Percentiles rank a stretch among this genome's conserved stretches.
Conservation (phyloP, 2,888 invertebrate genomes). For the Lithodes maja region DNA sequence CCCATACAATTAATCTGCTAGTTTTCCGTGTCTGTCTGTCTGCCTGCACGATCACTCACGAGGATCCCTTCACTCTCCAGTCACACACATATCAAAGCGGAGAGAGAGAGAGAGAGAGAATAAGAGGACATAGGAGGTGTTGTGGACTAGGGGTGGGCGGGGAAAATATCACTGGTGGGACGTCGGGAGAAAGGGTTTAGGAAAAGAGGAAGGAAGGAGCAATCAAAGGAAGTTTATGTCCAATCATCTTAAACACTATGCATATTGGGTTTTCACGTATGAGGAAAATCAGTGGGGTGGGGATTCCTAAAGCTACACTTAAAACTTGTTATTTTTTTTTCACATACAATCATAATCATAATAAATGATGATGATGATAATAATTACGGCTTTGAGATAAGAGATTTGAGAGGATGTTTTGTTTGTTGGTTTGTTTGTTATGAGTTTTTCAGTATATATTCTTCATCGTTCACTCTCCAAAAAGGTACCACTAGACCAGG, state of each 20-base stretch:
- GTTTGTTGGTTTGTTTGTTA: background rate
- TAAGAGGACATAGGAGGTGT: background rate
- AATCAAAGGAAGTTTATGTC: background rate
- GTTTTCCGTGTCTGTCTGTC: background rate
- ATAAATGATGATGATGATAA: conserved; percentile 42
- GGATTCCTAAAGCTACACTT: conserved; percentile 38
- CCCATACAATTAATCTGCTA: too few relatives aligned
- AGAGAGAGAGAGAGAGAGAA: conserved; percentile 65
- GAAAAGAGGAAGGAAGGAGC: too few relatives aligned
- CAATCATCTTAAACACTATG: conserved; percentile 61
- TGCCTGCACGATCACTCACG: conserved; percentile 43
- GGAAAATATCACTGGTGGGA: background rate
- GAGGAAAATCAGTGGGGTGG: conserved; percentile 39
- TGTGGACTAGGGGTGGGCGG: too few relatives aligned
- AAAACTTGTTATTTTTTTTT: conserved; percentile 4
- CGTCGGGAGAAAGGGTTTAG: background rate
- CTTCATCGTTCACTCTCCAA: conserved; percentile 60
- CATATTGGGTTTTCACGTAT: conserved; percentile 46
- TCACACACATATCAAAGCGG: conserved; percentile 48
- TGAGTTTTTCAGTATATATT: background rate
- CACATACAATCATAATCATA: conserved; percentile 60
- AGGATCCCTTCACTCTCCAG: conserved; percentile 10
- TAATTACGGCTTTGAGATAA: conserved; percentile 21
- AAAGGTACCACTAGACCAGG: conserved; percentile 49
- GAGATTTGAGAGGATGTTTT: conserved; percentile 26